Evolutionary conservation across 1,140 invertebrate species (phyloP), one percentile per base, ranked within the genome.

Genomic region (Cryptotermes secundus): DNA sequence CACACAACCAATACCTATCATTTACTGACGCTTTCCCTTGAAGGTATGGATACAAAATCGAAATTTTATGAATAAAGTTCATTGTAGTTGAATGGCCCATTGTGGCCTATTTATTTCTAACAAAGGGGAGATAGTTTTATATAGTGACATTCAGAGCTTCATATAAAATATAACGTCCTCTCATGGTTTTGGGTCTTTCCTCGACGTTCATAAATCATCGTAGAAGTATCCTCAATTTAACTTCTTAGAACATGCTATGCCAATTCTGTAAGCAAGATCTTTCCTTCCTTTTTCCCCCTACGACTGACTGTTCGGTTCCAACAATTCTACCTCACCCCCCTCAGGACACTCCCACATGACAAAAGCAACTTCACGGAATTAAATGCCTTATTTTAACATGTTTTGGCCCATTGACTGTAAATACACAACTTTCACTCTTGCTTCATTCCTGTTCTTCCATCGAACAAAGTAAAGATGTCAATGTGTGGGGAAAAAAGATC

Each of bases 301-400:
- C 38, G 4, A 12, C 7, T n/a, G 80, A 45, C 24, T 82, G 36
- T 45, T 82, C 81, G 31, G 36, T 31, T 53, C 81, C 81, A 82
- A 82, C 31, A n/a, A 45, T 53, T 82, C 31, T 45, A 82, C 81
- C 81, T 38, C 81, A 53, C 81, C 81, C 81, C 45, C 81, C 42
- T 45, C 26, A 16, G 36, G 38, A 82, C 81, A 82, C 81, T 82
- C 81, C 81, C 81, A 38, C 81, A 36, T n/a, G 35, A 82, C 38
- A 82, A 45, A 31, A 34, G 81, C 19, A 42, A 53, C 42, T 45
- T 45, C 19, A 16, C 22, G 16, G 45, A 53, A 72, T 7, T 31
- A 31, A 16, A 31, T 31, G n/a, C 6, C 6, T n/a, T 4, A 72
- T 14, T 10, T 31, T 72, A n/a, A 26, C 26, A 72, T 72, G 26